Evolutionary conservation across 35 echinoderm and acorn worm species (phyloP).

Genomic region (Ophioderma brevispina): DNA sequence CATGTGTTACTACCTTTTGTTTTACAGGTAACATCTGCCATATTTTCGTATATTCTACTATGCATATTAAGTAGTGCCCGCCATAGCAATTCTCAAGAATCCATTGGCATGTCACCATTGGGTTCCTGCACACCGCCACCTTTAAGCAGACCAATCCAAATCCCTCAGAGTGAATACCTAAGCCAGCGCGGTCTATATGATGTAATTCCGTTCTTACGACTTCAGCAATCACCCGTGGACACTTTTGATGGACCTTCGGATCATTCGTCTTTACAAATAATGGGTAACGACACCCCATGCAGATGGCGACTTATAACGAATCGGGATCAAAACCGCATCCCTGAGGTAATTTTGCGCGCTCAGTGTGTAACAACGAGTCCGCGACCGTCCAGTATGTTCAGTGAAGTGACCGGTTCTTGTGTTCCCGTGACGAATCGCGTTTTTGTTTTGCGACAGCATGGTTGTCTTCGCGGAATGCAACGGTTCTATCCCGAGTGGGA

Average conservation of each 20-base stretch:
- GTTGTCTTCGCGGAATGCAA: not conserved
- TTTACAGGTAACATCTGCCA: not conserved
- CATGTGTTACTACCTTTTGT: not conserved
- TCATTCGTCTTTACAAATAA: not conserved
- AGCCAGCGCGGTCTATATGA: not conserved
- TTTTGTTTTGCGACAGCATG: not conserved
- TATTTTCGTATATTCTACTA: not conserved
- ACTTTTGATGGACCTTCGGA: not conserved
- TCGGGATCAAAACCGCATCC: not conserved
- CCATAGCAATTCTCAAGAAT: not conserved
- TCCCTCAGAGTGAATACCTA: not conserved
- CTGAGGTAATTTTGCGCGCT: not conserved
- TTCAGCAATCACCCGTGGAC: not conserved
- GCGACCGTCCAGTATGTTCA: no score
- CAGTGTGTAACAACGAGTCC: not conserved
- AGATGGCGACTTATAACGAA: not conserved
- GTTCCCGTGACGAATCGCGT: not conserved
- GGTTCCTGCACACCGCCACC: not conserved
- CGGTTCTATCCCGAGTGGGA: not conserved
- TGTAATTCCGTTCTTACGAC: not conserved
- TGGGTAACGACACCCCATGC: not conserved
- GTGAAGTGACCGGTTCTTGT: not conserved
- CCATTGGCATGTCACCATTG: not conserved
- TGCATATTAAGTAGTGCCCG: not conserved
- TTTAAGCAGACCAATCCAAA: not conserved